Evolutionary conservation across 2,113 vertebrate genomes (phyloP).

Genomic region (Amazona guildingii): DNA sequence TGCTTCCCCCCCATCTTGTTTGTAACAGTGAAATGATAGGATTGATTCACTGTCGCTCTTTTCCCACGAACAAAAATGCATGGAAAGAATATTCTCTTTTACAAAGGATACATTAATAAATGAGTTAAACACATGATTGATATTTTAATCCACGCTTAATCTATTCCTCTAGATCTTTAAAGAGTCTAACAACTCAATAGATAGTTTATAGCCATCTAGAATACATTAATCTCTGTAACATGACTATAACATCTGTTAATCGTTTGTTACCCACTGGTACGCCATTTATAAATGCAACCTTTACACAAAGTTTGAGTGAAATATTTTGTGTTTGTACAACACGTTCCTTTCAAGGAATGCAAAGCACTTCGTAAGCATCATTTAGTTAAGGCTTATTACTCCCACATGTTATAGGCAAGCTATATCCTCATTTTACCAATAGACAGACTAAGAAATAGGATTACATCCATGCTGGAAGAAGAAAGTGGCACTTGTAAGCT

Average conservation of each 20-base stretch:
- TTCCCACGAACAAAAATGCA: background rate
- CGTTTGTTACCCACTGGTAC: constrained; percentile 39
- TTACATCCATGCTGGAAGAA: background rate
- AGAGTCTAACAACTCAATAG: background rate
- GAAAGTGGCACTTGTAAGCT: background rate
- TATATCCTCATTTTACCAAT: background rate
- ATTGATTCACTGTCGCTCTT: background rate
- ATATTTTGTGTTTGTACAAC: constrained; percentile 62
- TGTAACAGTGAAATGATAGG: background rate
- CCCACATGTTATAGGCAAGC: constrained; percentile 17
- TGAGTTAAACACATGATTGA: background rate
- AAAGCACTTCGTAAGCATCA: constrained; percentile 22
- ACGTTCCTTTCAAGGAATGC: constrained; percentile 40
- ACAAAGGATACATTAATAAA: background rate
- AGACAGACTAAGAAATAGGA: background rate
- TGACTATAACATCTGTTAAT: constrained; percentile 57
- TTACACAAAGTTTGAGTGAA: constrained; percentile 42
- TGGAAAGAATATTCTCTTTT: background rate
- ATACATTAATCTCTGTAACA: constrained; percentile 3
- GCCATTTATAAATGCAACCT: constrained; percentile 40
- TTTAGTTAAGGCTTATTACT: constrained; percentile 33
- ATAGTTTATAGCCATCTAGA: constrained; percentile 43
- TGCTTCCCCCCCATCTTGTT: background rate
- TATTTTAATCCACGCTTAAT: constrained; percentile 50
- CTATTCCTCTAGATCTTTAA: background rate